Base-by-base conservation (phyloP, 2,797 vertebrate genomes). In the Alcedo atthis region DNA sequence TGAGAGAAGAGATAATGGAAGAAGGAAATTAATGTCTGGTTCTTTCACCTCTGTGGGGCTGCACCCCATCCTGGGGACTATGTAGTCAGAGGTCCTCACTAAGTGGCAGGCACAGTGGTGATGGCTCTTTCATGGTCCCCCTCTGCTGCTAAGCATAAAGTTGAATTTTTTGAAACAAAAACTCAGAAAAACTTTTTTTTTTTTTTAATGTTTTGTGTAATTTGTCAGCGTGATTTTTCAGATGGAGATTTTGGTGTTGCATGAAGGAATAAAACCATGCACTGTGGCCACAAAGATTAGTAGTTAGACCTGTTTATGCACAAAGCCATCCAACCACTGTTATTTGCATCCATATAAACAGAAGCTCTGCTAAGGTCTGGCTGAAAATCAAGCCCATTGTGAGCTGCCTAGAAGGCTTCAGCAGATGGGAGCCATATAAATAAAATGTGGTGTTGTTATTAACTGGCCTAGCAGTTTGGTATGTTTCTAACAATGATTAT, bases 361-460 rank as follows among this genome's bases (percentile, higher is more conserved):
- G 94, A 83, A 93, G 90, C 93, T 94, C 73, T 64, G 82, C 89
- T 87, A 89, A 94, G 63, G 76, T 76, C 89, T 96, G 95, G 96
- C 93, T 89, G 84, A 94, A 95, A 95, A 91, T 95, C 96, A 96
- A 96, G 85, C 81, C 90, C 90, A 85, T 95, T 95, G 92, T 94
- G 92, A 93, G 69, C 97, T 97, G 96, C 92, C 75, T 46, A 96
- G 96, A 97, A 97, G 96, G 96, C 97, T 97, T 96, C 94, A 96
- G 92, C 97, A 97, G 97, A 97, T 97, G 97, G 97, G 96, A 97
- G 85, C 92, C 91, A 85, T 97, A 96, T 96, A 97, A 97, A 97
- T 97, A 97, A 97, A 97, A 96, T 87, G 94, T 81, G 81, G 81
- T 96, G 95, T 93, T 19, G 48, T 97, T 97, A 97, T 97, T 97